phyloP scores from a whole-genome alignment of 2,888 invertebrate species.

The Tortricodes alternella region DNA sequence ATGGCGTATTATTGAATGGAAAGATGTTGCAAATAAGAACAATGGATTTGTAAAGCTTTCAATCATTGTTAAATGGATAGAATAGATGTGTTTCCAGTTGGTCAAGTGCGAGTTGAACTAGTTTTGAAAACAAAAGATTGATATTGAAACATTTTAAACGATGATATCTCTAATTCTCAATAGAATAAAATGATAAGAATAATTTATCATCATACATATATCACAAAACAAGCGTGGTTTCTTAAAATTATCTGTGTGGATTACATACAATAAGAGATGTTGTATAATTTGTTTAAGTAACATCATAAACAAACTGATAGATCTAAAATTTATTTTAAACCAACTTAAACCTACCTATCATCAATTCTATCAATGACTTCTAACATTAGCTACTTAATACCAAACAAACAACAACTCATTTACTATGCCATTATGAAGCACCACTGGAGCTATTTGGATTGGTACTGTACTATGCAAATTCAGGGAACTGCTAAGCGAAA shows the following conservation, averaged over 20 bases:
- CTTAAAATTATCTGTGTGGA: too few species aligned
- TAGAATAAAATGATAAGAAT: too few species aligned
- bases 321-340: background rate
- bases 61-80: background rate
- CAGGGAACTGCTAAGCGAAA: background rate
- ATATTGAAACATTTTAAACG: too few species aligned
- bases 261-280: too few species aligned
- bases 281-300: too few species aligned
- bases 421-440: constrained; percentile 3
- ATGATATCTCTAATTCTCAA: too few species aligned
- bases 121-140: background rate
- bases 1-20: too few species aligned
- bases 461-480: background rate
- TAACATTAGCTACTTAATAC: constrained; percentile 12
- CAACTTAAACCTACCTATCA: constrained; percentile 8
- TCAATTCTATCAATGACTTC: constrained; percentile 10
- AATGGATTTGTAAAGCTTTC: background rate
- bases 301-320: background rate
- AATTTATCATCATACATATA: too few species aligned
- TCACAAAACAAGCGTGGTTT: too few species aligned
- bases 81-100: background rate
- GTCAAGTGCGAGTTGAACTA: background rate
- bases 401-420: constrained; percentile 12
- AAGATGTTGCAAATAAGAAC: constrained; percentile 9
- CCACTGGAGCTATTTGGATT: background rate